These are phyloP conservation scores for Myotis vivesi DNA, from an alignment of 2,797 vertebrate genomes.

Conservation along the genomic window DNA sequence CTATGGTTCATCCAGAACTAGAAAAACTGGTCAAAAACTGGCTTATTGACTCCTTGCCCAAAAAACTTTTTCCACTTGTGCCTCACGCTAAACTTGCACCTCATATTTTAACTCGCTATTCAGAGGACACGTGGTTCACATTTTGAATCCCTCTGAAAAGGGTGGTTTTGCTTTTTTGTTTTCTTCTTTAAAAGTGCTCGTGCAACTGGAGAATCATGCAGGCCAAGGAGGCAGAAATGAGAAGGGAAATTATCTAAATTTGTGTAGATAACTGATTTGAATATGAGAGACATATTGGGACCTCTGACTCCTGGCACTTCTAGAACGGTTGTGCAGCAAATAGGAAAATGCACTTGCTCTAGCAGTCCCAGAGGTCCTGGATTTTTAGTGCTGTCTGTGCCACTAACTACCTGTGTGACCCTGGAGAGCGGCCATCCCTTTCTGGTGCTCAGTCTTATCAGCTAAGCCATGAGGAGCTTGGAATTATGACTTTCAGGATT, in stretches of 20 bases:
- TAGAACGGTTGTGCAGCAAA: background rate
- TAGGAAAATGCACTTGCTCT: background rate
- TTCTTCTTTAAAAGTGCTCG: background rate
- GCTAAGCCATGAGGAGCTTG: background rate
- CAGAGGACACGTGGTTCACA: background rate
- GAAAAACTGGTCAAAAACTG: constrained; percentile 38
- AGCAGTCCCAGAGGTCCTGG: background rate
- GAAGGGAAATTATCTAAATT: background rate
- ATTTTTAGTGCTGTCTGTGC: background rate
- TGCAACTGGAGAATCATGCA: background rate
- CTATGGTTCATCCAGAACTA: constrained; percentile 53
- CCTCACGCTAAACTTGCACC: constrained; percentile 49
- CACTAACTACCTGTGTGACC: background rate
- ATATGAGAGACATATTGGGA: background rate
- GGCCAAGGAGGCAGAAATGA: background rate
- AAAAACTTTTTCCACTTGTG: constrained; percentile 35
- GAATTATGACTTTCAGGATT: background rate
- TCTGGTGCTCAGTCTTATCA: background rate
- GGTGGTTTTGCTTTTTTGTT: background rate
- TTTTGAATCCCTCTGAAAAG: constrained; percentile 36
- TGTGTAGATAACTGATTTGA: background rate
- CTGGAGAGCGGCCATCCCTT: background rate
- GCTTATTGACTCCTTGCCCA: constrained; percentile 37
- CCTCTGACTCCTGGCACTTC: background rate
- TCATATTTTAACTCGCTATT: constrained; percentile 58